These are phyloP conservation scores for Ophraella communa DNA, from an alignment of 2,888 invertebrate species.

Conservation along the genomic window DNA sequence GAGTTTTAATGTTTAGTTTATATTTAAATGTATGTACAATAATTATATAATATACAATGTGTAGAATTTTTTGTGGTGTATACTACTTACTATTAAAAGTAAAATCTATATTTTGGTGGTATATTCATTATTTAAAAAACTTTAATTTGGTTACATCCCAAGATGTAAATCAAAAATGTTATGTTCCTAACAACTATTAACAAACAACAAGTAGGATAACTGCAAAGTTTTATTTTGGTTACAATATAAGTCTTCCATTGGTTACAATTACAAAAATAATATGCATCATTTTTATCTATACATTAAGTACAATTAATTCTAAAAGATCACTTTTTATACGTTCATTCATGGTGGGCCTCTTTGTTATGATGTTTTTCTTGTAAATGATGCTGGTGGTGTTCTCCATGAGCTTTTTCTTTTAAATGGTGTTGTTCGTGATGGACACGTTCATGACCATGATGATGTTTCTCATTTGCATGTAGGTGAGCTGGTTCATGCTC, in stretches of 20 bases:
- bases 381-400: neutral
- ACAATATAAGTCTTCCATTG: neutral
- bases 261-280: neutral
- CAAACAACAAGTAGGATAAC: too few species aligned
- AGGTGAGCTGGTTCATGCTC: neutral
- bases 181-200: neutral
- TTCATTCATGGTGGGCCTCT: neutral
- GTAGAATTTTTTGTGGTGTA: neutral
- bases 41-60: neutral
- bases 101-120: too few species aligned
- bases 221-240: neutral
- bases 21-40: neutral
- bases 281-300: neutral
- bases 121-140: too few species aligned
- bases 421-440: neutral
- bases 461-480: slow-evolving; percentile 8
- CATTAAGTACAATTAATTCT: neutral
- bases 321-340: neutral
- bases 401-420: neutral
- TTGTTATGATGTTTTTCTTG: neutral
- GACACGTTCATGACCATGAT: neutral
- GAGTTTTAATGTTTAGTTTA: slow-evolving; percentile 57
- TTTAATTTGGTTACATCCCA: neutral
- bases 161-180: neutral
- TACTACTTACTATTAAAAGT: too few species aligned